phyloP scores from a whole-genome alignment of 2,888 invertebrate species.

The Ischnura elegans region DNA sequence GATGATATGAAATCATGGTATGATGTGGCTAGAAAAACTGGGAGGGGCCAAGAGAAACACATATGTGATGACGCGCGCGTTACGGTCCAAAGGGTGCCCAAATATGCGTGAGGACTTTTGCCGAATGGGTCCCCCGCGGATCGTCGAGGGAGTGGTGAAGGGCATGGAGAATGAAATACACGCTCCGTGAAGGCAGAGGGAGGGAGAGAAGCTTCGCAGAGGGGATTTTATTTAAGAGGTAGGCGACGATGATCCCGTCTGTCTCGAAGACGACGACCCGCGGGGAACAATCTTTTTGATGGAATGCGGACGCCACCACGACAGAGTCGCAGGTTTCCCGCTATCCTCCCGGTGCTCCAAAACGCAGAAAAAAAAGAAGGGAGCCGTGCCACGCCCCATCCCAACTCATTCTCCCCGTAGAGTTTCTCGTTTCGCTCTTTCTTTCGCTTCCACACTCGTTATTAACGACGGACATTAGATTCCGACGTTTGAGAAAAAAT shows the following conservation, averaged over 20 bases:
- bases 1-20: too few species aligned
- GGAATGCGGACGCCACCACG: conserved; percentile 50
- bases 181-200: background rate
- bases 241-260: background rate
- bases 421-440: background rate
- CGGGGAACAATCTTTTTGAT: conserved; percentile 33
- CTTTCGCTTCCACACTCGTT: background rate
- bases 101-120: background rate
- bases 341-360: background rate
- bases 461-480: conserved; percentile 56
- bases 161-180: background rate
- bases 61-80: background rate
- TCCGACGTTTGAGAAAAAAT: conserved; percentile 57
- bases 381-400: conserved; percentile 19
- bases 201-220: background rate
- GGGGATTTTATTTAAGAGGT: background rate
- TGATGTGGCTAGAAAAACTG: too few species aligned
- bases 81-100: background rate
- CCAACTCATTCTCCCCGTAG: background rate
- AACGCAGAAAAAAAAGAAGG: too few species aligned
- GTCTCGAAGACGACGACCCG: background rate
- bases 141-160: conserved; percentile 12
- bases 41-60: too few species aligned
- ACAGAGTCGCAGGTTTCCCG: conserved; percentile 30
- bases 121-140: background rate